Evolutionary conservation across 2,888 invertebrate genomes (phyloP), one percentile per base, ranked within the genome.

Genomic region (Temnothorax unifasciatus): DNA sequence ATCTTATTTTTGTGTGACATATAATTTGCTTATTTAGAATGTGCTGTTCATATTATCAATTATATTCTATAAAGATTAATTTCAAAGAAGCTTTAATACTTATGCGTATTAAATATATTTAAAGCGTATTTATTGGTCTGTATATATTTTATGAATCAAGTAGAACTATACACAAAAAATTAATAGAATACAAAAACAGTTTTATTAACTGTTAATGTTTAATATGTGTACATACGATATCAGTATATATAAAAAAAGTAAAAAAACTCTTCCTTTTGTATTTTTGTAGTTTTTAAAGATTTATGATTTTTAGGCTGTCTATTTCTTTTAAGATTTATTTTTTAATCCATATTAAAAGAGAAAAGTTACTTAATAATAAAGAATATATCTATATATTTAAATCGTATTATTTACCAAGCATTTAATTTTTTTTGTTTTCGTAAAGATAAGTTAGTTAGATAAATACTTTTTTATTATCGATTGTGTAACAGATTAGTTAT

Each of bases 11-110:
- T 11, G 18, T 29, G 8, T 41, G 29, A 54, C 6, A 54, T 54
- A n/a, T 75, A 75, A 66, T 66, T 76, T 66, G 29, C 1, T n/a
- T 64, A 50, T 68, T 68, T 41, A 69, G 11, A 73, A 81, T 47
- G 25, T 47, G 21, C 11, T 77, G 3, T 41, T 59, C 59, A 71
- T 57, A 25, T 71, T 59, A 44, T 38, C 3, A 59, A 13, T 73
- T 18, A 47, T 61, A 61, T 34, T 44, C 4, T 61, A 47, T 69
- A 41, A 44, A 77, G 4, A 38, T 50, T 15, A 41, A 25, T 44
- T 77, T n/a, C 25, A 34, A 41, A 25, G 18, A 29, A 47, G 15
- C 64, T 64, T 64, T 44, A 64, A 25, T 64, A 13, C 25, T 41
- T 73, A 57, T 18, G 11, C 1, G 13, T 25, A 75, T 29, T 18